These are phyloP conservation scores for Anas platyrhynchos DNA, from an alignment of 2,113 vertebrate genomes.

Conservation along the genomic window DNA sequence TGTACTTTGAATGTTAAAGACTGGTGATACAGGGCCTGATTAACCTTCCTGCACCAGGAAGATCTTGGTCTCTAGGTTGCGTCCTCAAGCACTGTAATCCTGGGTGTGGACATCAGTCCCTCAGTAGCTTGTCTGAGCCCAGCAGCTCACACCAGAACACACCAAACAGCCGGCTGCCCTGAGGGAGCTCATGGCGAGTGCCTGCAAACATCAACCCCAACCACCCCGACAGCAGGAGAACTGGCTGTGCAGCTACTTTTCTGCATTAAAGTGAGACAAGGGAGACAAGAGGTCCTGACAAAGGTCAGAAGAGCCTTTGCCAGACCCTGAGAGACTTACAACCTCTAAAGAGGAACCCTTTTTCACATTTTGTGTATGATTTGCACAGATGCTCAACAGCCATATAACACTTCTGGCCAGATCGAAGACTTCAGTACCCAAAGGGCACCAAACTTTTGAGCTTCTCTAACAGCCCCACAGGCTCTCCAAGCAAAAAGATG, in stretches of 20 bases:
- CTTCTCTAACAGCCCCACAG: neutral
- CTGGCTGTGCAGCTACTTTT: too few species aligned
- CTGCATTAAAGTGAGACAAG: neutral
- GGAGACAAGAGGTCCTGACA: neutral
- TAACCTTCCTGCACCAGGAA: neutral
- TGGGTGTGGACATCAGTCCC: neutral
- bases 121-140: neutral
- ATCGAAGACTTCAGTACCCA: neutral
- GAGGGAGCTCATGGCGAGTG: neutral
- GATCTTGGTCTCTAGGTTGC: neutral
- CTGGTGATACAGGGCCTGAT: neutral
- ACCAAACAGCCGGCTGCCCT: neutral
- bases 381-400: neutral
- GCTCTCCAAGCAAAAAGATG: neutral
- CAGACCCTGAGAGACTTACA: neutral
- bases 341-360: neutral
- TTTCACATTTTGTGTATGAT: neutral
- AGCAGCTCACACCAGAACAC: neutral
- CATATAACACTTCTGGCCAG: neutral
- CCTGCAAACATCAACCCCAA: neutral
- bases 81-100: neutral
- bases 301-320: neutral
- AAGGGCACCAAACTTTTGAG: neutral
- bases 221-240: neutral
- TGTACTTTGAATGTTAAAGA: neutral